phyloP scores from a whole-genome alignment of 2,888 invertebrate species.

The Ramazzottius varieornatus region DNA sequence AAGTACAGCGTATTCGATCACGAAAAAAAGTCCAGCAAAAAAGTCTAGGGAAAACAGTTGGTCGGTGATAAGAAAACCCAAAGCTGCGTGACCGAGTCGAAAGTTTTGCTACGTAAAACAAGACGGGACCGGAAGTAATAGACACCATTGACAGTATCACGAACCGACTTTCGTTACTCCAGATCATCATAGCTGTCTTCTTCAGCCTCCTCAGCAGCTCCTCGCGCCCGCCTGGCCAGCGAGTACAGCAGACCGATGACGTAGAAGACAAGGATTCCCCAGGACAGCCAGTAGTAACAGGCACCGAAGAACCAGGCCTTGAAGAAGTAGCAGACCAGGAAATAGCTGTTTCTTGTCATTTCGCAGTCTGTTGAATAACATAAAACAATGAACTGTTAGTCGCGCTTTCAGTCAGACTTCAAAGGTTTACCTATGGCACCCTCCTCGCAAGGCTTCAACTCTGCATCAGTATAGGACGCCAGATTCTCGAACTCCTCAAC shows the following conservation, averaged over 20 bases:
- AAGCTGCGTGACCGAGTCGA: too few species aligned
- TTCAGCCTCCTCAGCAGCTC: conserved; percentile 18
- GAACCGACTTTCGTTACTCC: neutral
- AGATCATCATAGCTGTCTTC: conserved; percentile 18
- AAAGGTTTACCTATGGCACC: neutral
- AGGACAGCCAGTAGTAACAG: conserved; percentile 23
- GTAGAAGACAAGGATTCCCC: conserved; percentile 21
- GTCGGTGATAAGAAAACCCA: too few species aligned
- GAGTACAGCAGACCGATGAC: conserved; percentile 18
- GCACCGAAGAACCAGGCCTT: conserved; percentile 26
- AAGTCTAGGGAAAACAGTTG: too few species aligned
- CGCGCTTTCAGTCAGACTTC: neutral
- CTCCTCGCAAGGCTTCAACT: neutral
- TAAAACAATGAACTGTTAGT: neutral
- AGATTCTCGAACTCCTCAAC: neutral
- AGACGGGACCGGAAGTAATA: too few species aligned
- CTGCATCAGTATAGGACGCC: neutral
- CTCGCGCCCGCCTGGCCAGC: conserved; percentile 14
- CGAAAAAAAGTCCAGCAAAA: too few species aligned
- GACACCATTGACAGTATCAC: too few species aligned
- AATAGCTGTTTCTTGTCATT: conserved; percentile 20
- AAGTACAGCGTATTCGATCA: too few species aligned
- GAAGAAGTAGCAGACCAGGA: conserved; percentile 23
- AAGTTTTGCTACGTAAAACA: too few species aligned
- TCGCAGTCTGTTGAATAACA: conserved; percentile 19